These are phyloP conservation scores for Pipa parva DNA, from an alignment of 2,113 vertebrate genomes.

Conservation along the genomic window DNA sequence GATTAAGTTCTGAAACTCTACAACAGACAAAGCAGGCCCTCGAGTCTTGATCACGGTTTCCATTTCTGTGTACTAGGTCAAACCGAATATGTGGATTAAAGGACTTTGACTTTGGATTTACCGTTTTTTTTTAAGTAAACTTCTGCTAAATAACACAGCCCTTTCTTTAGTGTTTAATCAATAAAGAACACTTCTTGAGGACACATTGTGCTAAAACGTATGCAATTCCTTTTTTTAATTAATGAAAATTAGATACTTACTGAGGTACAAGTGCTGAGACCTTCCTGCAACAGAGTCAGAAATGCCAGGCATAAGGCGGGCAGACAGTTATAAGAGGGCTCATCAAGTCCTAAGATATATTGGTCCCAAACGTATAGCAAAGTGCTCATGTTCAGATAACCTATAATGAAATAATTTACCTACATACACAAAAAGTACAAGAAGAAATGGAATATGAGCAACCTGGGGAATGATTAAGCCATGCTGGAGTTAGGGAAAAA, in stretches of 20 bases:
- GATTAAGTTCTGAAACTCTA: conserved; percentile 44
- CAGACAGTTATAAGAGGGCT: conserved; percentile 38
- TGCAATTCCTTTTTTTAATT: too few species aligned
- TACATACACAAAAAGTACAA: background rate
- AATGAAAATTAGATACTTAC: conserved; percentile 43
- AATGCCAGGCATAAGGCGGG: conserved; percentile 35
- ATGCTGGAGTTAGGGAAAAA: background rate
- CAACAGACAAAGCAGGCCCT: conserved; percentile 27
- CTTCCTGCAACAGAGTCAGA: conserved; percentile 37
- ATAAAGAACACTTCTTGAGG: too few species aligned
- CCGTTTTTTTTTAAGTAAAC: too few species aligned
- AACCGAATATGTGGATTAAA: too few species aligned
- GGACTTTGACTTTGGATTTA: too few species aligned
- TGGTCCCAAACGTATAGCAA: conserved; percentile 51
- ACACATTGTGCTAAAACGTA: too few species aligned
- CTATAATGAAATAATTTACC: conserved; percentile 15
- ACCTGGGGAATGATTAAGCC: background rate
- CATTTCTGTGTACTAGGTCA: conserved; percentile 24
- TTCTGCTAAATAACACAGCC: too few species aligned
- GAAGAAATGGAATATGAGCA: background rate
- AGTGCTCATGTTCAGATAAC: conserved; percentile 44
- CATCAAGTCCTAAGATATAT: conserved; percentile 44
- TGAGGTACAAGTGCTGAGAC: conserved; percentile 26
- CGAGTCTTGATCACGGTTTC: conserved; percentile 20
- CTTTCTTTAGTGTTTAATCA: too few species aligned